Percentiles rank a stretch among this genome's conserved stretches.
phyloP scores from a whole-genome alignment of 2,888 invertebrate species.

The Lasioglossum oenotherae region DNA sequence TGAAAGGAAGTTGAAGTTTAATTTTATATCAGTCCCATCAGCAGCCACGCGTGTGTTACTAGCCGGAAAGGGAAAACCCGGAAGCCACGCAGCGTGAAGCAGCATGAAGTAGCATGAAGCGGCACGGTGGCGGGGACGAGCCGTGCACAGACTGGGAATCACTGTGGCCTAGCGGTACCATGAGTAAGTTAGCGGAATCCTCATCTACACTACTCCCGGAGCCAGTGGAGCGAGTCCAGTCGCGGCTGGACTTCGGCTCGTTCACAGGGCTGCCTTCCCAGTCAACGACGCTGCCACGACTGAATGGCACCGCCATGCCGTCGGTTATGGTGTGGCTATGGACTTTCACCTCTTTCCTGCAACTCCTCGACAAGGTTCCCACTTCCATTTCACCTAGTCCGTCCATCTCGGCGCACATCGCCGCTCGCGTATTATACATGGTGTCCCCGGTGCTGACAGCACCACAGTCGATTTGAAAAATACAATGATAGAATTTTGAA shows the following conservation, averaged over 20 bases:
- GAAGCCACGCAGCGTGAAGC: constrained; percentile 47
- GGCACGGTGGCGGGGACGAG: constrained; percentile 41
- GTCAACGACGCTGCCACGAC: constrained; percentile 35
- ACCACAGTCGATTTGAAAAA: neutral
- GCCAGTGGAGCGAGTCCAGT: constrained; percentile 51
- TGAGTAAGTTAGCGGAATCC: constrained; percentile 79
- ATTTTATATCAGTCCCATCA: constrained; percentile 5
- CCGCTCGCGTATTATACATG: neutral
- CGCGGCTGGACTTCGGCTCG: constrained; percentile 47
- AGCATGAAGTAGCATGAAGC: constrained; percentile 17
- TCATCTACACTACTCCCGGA: constrained; percentile 65
- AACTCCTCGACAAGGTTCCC: constrained; percentile 67
- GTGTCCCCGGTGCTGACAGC: neutral
- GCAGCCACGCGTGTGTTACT: constrained; percentile 49
- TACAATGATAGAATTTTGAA: too few relatives aligned
- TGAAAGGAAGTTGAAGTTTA: neutral
- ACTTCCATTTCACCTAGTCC: constrained; percentile 71
- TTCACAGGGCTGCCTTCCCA: constrained; percentile 45
- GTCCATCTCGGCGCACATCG: constrained; percentile 16
- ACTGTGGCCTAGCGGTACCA: constrained; percentile 78
- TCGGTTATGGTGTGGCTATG: constrained; percentile 63
- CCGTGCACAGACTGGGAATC: constrained; percentile 58
- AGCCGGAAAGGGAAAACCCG: constrained; percentile 72
- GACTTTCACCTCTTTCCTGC: constrained; percentile 77
- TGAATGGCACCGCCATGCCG: constrained; percentile 41